Percentiles rank a stretch among this genome's conserved stretches.
Evolutionary conservation across 2,797 vertebrate genomes (phyloP).

Genomic region (Pelodytes ibericus): DNA sequence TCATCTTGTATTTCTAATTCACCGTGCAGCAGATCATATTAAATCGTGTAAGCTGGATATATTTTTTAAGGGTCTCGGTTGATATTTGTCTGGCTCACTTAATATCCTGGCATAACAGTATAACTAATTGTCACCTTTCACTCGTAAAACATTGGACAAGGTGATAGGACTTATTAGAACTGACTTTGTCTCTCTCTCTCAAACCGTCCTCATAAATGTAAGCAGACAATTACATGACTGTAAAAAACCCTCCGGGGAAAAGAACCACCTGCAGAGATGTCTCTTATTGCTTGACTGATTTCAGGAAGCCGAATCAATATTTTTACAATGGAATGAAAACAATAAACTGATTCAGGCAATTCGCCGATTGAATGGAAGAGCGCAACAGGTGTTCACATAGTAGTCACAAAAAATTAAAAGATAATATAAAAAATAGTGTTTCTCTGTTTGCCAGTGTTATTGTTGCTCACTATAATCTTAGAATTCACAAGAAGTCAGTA

Average conservation of each 20-base stretch:
- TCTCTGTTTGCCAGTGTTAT: background rate
- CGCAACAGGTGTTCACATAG: slow-evolving; percentile 28
- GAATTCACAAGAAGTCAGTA: background rate
- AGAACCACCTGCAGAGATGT: slow-evolving; percentile 42
- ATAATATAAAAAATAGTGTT: background rate
- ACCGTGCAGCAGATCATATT: background rate
- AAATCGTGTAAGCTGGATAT: background rate
- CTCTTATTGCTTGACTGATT: slow-evolving; percentile 41
- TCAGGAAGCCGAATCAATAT: slow-evolving; percentile 49
- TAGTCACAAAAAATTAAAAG: background rate
- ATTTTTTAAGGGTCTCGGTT: background rate
- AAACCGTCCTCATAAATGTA: slow-evolving; percentile 44
- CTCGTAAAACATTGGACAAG: slow-evolving; percentile 30
- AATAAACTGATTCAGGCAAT: slow-evolving; percentile 40
- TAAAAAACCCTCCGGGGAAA: slow-evolving; percentile 42
- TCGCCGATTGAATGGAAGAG: slow-evolving; percentile 17
- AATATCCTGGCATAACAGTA: background rate
- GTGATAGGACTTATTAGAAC: slow-evolving; percentile 47
- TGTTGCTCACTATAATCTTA: background rate
- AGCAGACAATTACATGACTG: slow-evolving; percentile 52
- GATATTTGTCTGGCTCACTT: slow-evolving; percentile 4
- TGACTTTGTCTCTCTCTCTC: slow-evolving; percentile 26
- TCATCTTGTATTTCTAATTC: background rate
- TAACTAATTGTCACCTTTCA: slow-evolving; percentile 48
- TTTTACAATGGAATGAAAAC: slow-evolving; percentile 47